Conservation (phyloP, 2,888 invertebrate genomes). For the Sialis lutaria region DNA sequence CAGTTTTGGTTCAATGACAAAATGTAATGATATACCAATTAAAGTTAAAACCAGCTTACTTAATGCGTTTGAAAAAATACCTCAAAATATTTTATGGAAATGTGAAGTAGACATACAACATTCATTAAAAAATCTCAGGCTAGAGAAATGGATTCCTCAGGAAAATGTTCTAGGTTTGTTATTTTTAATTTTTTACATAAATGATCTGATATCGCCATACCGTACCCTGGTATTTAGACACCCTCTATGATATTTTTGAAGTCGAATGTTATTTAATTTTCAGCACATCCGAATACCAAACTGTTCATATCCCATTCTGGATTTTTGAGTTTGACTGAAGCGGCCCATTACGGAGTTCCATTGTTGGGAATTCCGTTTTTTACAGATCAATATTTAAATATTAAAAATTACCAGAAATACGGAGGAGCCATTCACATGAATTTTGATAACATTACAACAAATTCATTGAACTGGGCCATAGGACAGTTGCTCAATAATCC, state of each 20-base stretch:
- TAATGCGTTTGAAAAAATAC: slow-evolving; percentile 17
- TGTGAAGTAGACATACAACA: slow-evolving; percentile 15
- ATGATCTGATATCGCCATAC: no score
- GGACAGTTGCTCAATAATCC: slow-evolving; percentile 21
- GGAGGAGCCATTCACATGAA: slow-evolving; percentile 23
- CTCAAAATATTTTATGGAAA: slow-evolving; percentile 22
- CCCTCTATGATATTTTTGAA: no score
- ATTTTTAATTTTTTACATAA: no score
- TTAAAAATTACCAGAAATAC: slow-evolving; percentile 22
- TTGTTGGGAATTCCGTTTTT: slow-evolving; percentile 33
- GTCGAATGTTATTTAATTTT: not conserved
- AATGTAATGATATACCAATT: slow-evolving; percentile 15
- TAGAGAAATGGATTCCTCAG: slow-evolving; percentile 13
- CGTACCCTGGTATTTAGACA: no score
- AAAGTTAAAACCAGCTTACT: slow-evolving; percentile 14
- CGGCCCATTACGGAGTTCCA: slow-evolving; percentile 30
- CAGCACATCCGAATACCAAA: slow-evolving; percentile 32
- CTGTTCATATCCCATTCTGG: slow-evolving; percentile 41
- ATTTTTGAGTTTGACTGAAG: slow-evolving; percentile 34
- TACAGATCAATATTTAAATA: slow-evolving; percentile 31
- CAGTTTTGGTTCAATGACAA: slow-evolving; percentile 20
- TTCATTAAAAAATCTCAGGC: slow-evolving; percentile 10
- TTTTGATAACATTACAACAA: slow-evolving; percentile 23
- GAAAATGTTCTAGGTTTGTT: slow-evolving; percentile 10
- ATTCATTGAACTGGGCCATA: slow-evolving; percentile 22